These are phyloP conservation scores for Mormyrus proboscirostris DNA, from an alignment of 2,797 vertebrate species.

Conservation along the genomic window DNA sequence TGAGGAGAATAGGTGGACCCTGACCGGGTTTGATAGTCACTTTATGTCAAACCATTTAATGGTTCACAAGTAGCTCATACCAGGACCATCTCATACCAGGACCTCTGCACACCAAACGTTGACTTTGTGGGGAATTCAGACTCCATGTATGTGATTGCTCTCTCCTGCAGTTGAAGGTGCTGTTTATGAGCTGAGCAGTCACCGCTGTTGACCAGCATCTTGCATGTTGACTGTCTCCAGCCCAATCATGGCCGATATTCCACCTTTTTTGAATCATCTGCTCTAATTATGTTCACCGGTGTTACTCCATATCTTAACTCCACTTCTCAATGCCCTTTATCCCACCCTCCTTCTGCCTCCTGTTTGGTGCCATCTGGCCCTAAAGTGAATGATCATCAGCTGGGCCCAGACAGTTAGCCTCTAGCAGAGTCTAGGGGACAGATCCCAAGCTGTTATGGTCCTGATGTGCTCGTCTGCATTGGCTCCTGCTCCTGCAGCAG, in stretches of 20 bases:
- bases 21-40: background rate
- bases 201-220: background rate
- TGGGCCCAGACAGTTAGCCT: slow-evolving; percentile 24
- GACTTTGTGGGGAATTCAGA: background rate
- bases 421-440: slow-evolving; percentile 33
- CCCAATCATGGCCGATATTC: background rate
- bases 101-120: background rate
- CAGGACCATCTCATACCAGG: background rate
- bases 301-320: background rate
- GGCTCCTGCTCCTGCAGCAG: background rate
- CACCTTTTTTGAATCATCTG: background rate
- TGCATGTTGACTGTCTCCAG: background rate
- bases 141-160: background rate
- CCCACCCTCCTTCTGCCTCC: background rate
- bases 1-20: background rate
- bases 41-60: background rate
- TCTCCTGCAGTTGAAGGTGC: background rate
- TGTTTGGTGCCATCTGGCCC: background rate
- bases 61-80: background rate
- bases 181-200: background rate
- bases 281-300: background rate
- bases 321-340: background rate
- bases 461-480: background rate
- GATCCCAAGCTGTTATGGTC: background rate
- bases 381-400: background rate